Percentiles rank a stretch among this genome's conserved stretches.
phyloP scores from a whole-genome alignment of 2,888 invertebrate genomes.

The Erebia ligea region DNA sequence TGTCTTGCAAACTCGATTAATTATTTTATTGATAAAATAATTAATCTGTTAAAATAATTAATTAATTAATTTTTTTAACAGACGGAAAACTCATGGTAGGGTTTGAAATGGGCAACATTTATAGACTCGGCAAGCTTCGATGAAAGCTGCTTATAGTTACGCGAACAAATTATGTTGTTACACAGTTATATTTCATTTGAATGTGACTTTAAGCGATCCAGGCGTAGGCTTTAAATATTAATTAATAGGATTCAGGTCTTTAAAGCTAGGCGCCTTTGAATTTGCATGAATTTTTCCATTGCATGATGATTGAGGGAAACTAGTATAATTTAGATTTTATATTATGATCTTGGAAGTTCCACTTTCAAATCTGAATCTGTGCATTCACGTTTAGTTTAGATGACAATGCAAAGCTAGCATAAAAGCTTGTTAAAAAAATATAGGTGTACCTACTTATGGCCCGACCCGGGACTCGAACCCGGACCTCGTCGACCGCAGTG shows the following conservation, averaged over 20 bases:
- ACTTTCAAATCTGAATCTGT: no score
- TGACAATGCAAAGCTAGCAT: no score
- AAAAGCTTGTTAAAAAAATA: no score
- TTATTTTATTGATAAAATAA: not conserved
- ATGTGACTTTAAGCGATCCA: conserved; percentile 31
- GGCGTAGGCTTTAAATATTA: conserved; percentile 15
- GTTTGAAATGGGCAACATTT: conserved; percentile 9
- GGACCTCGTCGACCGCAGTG: no score
- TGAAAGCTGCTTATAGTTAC: conserved; percentile 31
- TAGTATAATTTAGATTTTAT: not conserved
- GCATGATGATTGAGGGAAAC: not conserved
- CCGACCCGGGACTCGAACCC: no score
- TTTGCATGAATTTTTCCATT: not conserved
- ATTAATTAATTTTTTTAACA: no score
- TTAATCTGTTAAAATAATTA: no score
- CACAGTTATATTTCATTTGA: conserved; percentile 31
- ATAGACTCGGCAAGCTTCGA: conserved; percentile 25
- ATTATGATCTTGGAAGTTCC: no score
- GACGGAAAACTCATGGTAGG: conserved; percentile 18
- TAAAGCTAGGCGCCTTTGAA: not conserved
- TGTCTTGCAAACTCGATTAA: no score
- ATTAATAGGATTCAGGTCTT: conserved; percentile 21
- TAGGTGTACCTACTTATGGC: no score
- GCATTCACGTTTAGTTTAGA: no score
- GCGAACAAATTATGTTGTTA: conserved; percentile 32